Base-by-base conservation (phyloP, 2,113 vertebrate species). In the Amphiprion percula region DNA sequence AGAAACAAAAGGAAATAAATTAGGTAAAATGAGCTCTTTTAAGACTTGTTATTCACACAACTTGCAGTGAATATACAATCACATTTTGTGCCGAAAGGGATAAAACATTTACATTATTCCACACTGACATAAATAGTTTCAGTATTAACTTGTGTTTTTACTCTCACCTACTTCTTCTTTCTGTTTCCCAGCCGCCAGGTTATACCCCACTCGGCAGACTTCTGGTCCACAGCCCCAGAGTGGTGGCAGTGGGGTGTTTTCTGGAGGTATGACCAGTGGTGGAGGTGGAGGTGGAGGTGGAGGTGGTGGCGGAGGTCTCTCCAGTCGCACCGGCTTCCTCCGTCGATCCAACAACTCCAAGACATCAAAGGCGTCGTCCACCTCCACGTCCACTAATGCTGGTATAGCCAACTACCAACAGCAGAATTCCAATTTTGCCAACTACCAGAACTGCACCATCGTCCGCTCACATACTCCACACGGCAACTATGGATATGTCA, bases 381-480 rank as follows among this genome's bases (percentile, higher is more conserved):
- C 94, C 94, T 90, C 93, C 95, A 84, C 94, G 94, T 90, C 93
- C 28, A 63, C 79, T 2, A 80, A 68, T 2, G 24, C 73, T 3
- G 67, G 47, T 0, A 33, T 7, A 2, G 23, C 84, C 37, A 89
- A 62, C 80, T 91, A 87, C 5, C 94, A 92, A n/a, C 86, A 96
- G 88, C 97, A 97, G 80, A 94, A 89, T 61, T 90, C 92, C 0
- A 94, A 94, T 88, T 93, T 94, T 0, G 94, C 95, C 61, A 97
- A 96, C 88, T 97, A 98, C 93, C 97, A 97, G 94, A 98, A 97
- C 91, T 97, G 96, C 56, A 95, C 97, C 0, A 94, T 96, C 0
- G 93, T 97, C 84, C 93, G 96, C 82, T 96, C 97, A 0, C 97
- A 96, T 30, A 61, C 94, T 19, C 94, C 96, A 0, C 96, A 96